Evolutionary conservation across 2,888 invertebrate species (phyloP), one percentile per base, ranked within the genome.

Genomic region (Zhuqinia jingwanae): DNA sequence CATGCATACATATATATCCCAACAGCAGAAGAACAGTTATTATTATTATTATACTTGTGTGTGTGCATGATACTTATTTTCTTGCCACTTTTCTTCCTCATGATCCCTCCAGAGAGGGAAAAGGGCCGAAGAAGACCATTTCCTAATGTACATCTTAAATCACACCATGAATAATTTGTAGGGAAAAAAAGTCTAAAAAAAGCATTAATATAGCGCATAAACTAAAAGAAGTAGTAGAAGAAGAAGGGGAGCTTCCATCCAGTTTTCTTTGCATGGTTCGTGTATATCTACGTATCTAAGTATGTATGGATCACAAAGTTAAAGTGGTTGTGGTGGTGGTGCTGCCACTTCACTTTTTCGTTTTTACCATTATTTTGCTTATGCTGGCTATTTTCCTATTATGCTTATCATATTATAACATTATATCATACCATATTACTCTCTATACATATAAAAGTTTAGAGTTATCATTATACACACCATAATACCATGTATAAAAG

Each of bases 121-220:
- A 87, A 79, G 87, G 82, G 77, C 82, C n/a, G n/a, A n/a, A n/a
- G 88, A 85, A 90, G 85, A 85, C 89, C 89, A 89, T 90, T 90
- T 90, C 89, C 90, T 90, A 90, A 90, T 90, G 90, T 89, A 89
- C 89, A 90, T 90, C 90, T 89, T 90, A 90, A 90, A 90, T 90
- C 90, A 90, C 89, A 90, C 90, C 89, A 90, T 90, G 90, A 90
- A 90, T 90, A 90, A 90, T 90, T 90, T 90, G 89, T 90, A 83
- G 89, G 85, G 89, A 89, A 89, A 89, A n/a, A 89, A 89, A 88
- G 89, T 89, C 90, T 90, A 89, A 90, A 89, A 89, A 89, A 89
- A 88, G 89, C 90, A 90, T 89, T 90, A 90, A 90, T 90, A 90
- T 89, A 85, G 87, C 87, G 90, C 89, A 90, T 90, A 90, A 90